Evolutionary conservation across 1,140 invertebrate species (phyloP).

Genomic region (Drosophila virilis): DNA sequence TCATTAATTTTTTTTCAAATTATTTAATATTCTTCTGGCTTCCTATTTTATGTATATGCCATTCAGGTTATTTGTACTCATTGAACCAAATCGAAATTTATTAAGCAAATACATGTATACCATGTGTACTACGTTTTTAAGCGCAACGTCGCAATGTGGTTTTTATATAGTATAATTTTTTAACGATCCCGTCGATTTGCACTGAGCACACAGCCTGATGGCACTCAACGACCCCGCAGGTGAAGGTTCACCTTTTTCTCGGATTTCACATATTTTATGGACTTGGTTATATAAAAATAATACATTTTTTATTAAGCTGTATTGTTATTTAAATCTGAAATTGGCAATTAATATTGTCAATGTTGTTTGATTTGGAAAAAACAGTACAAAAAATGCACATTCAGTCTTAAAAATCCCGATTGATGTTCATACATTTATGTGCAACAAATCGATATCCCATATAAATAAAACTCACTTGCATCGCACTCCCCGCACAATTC

Average conservation of each 20-base stretch:
- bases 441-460: slow-evolving; percentile 6
- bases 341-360: slow-evolving; percentile 16
- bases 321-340: slow-evolving; percentile 24
- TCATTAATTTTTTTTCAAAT: background rate
- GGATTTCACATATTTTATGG: slow-evolving; percentile 10
- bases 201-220: slow-evolving; percentile 22
- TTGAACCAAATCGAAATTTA: slow-evolving; percentile 15
- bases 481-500: background rate
- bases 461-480: slow-evolving; percentile 8
- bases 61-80: background rate
- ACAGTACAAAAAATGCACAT: background rate
- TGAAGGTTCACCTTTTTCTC: slow-evolving; percentile 1
- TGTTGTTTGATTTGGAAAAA: background rate
- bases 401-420: background rate
- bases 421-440: slow-evolving; percentile 5
- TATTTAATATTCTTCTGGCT: background rate
- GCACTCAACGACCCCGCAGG: slow-evolving; percentile 17
- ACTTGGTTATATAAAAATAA: slow-evolving; percentile 2
- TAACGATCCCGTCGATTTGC: slow-evolving; percentile 11
- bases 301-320: background rate
- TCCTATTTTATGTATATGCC: background rate
- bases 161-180: slow-evolving; percentile 25
- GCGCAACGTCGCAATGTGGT: slow-evolving; percentile 3
- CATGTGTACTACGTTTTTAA: background rate
- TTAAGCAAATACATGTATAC: slow-evolving; percentile 18